These are phyloP conservation scores for Ichneumoninae sp. DNA, from an alignment of 2,888 invertebrate genomes.

Conservation along the genomic window DNA sequence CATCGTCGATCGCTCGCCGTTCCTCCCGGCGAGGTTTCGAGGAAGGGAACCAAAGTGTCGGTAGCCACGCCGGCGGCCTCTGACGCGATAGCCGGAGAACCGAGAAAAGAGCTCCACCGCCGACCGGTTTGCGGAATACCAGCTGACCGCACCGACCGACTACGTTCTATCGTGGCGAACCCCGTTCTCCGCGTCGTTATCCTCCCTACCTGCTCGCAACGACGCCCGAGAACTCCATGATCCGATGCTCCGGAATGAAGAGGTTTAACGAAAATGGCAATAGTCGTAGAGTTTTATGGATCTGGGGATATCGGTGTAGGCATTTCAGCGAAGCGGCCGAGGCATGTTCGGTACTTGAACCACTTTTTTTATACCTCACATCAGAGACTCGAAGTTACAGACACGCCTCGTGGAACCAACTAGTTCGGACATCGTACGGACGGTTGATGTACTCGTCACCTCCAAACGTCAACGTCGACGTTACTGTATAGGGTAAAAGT, in stretches of 20 bases:
- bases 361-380: constrained; percentile 2
- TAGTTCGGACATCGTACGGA: background rate
- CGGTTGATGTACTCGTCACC: background rate
- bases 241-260: constrained; percentile 26
- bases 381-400: constrained; percentile 1
- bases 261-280: constrained; percentile 44
- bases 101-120: constrained; percentile 27
- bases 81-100: constrained; percentile 38
- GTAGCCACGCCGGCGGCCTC: constrained; percentile 43
- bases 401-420: constrained; percentile 18
- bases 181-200: background rate
- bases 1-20: constrained; percentile 37
- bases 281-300: constrained; percentile 36
- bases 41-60: constrained; percentile 40
- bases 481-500: background rate
- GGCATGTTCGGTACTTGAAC: background rate
- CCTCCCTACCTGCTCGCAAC: background rate
- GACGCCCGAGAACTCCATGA: constrained; percentile 16
- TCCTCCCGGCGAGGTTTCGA: constrained; percentile 29
- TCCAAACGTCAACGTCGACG: background rate
- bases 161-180: constrained; percentile 29
- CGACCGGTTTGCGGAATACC: constrained; percentile 52
- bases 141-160: constrained; percentile 45
- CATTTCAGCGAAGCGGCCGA: background rate
- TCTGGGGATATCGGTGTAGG: constrained; percentile 10